Evolutionary conservation across 30 jellyfish, hydroid and myxozoan species (phyloP), one percentile per base, ranked within the genome.

Genomic region (Hydra vulgaris): DNA sequence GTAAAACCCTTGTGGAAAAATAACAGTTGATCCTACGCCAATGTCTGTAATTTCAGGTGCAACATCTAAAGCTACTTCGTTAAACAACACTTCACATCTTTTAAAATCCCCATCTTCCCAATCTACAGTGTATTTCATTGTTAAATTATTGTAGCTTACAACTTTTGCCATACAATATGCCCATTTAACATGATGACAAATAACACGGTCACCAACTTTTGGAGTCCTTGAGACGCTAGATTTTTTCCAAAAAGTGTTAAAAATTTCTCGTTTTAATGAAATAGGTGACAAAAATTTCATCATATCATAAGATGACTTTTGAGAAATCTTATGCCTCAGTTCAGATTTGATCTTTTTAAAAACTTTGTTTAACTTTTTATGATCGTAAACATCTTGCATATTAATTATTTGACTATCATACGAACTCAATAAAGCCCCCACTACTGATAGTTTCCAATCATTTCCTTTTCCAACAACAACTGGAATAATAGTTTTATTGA

Each of bases 81-180:
- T 66, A 67, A 78, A 88, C 25, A 84, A 79, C 27, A 80, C 94
- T 23, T 74, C 86, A 21, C 88, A 69, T n/a, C 94, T 90, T 21
- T 87, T 53, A 25, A 89, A 87, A 77, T 88, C 96, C 0, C 91
- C 90, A 68, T 88, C 94, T 25, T 88, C 96, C 96, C 96, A 88
- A 68, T 79, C 71, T 23, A 88, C 96, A 0, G 94, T 84, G 53
- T 88, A 88, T 72, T 88, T 94, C 88, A 88, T 25, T 3, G 90
- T 83, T 69, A 68, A 54, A 19, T 74, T 3, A 20, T 88, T 81
- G 87, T 83, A 88, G 61, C 88, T 74, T 21, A 20, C 85, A 16
- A 88, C 81, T n/a, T 93, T 88, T 23, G 96, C 90, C 94, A 76
- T 88, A 85, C 78, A 88, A 56, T 88, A 88, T 68, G 89, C 83